These are phyloP conservation scores for Dascyllus trimaculatus DNA, from an alignment of 2,113 vertebrate genomes.

Conservation along the genomic window DNA sequence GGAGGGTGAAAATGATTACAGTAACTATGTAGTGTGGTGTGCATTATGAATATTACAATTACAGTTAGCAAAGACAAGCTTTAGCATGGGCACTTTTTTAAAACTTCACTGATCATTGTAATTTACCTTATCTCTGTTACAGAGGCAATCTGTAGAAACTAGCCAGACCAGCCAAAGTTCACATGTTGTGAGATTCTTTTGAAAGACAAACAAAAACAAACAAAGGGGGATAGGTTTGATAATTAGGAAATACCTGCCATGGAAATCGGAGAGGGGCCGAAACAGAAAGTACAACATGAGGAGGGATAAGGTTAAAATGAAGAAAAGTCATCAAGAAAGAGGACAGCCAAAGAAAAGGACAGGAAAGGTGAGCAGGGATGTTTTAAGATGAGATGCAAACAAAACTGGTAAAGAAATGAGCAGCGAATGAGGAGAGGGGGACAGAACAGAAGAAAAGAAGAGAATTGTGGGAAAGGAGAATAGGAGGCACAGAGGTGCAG, in stretches of 20 bases:
- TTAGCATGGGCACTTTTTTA: too few species aligned
- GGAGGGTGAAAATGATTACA: too few species aligned
- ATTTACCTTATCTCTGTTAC: too few species aligned
- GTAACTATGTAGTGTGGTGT: too few species aligned
- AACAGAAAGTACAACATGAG: background rate
- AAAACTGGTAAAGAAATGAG: slow-evolving; percentile 21
- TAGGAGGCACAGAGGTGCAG: slow-evolving; percentile 32
- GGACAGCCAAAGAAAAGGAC: slow-evolving; percentile 4
- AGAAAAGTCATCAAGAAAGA: slow-evolving; percentile 3
- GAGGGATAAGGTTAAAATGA: background rate
- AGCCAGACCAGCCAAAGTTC: background rate
- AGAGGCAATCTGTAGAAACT: background rate
- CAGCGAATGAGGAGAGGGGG: background rate
- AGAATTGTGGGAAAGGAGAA: slow-evolving; percentile 39
- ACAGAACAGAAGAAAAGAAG: slow-evolving; percentile 14
- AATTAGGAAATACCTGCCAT: background rate
- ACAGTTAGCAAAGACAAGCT: too few species aligned
- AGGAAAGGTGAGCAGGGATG: background rate
- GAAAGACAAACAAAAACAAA: slow-evolving; percentile 1
- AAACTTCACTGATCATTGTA: too few species aligned
- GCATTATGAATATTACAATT: too few species aligned
- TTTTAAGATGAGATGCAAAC: background rate
- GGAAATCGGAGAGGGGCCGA: background rate
- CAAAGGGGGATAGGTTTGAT: background rate
- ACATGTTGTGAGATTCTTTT: background rate